phyloP scores from a whole-genome alignment of 2,797 vertebrate genomes.

The Prionace glauca region DNA sequence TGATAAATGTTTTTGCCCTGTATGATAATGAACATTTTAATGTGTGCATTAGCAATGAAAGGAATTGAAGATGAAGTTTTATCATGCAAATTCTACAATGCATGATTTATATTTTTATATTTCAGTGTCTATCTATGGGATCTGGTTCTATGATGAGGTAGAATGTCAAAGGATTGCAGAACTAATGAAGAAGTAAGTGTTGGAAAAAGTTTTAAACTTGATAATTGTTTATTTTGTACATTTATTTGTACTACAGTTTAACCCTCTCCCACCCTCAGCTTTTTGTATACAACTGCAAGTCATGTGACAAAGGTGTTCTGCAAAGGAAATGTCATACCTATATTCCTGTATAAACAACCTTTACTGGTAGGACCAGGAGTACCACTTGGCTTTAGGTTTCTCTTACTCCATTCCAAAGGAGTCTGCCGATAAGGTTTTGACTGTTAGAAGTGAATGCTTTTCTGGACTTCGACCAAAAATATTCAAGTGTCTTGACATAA shows the following conservation, averaged over 20 bases:
- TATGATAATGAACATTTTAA: background rate
- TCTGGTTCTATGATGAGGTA: constrained; percentile 95
- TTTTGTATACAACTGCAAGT: background rate
- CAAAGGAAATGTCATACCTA: background rate
- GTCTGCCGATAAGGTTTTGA: background rate
- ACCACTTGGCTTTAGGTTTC: background rate
- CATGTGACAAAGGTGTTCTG: background rate
- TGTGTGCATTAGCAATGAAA: background rate
- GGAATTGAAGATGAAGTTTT: background rate
- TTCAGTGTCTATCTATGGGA: constrained; percentile 89
- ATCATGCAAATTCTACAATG: background rate
- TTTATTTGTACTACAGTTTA: background rate
- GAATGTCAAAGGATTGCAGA: constrained; percentile 92
- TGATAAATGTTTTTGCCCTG: background rate
- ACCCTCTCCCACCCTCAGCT: too few species aligned
- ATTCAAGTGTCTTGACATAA: background rate
- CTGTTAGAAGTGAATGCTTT: background rate
- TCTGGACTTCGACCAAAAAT: background rate
- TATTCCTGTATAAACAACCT: background rate
- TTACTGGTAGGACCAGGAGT: background rate
- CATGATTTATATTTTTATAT: constrained; percentile 44
- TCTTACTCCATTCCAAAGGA: background rate
- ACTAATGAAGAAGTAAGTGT: constrained; percentile 86
- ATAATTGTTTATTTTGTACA: background rate
- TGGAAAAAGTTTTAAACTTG: background rate